Conservation (phyloP, 1,140 invertebrate genomes). For the Caerostris extrusa region DNA sequence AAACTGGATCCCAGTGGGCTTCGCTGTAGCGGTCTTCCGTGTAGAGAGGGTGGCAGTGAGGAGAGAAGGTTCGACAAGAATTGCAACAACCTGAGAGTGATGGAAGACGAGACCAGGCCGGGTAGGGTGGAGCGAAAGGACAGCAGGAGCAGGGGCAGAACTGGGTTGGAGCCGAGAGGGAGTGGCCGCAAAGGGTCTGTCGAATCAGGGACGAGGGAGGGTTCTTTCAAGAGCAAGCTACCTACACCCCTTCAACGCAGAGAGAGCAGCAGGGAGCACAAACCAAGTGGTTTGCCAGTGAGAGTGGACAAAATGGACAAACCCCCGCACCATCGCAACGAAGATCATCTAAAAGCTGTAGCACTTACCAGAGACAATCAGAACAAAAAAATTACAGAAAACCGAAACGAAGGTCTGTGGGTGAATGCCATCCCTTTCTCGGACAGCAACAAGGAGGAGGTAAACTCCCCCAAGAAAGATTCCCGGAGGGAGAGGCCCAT, state of each 20-base stretch:
- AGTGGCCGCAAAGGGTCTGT: neutral
- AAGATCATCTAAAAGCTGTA: neutral
- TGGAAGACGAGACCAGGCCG: too few species aligned
- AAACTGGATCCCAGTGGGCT: neutral
- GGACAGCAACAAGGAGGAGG: neutral
- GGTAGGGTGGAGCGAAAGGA: slow-evolving; percentile 10
- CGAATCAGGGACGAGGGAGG: neutral
- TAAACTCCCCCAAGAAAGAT: neutral
- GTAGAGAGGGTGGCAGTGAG: neutral
- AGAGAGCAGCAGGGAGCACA: neutral
- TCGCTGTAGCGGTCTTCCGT: neutral
- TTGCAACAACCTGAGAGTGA: neutral
- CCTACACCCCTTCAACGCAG: neutral
- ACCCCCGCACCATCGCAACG: neutral
- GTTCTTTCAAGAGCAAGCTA: neutral
- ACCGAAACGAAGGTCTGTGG: slow-evolving; percentile 64
- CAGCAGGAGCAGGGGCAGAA: neutral
- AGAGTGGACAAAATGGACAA: slow-evolving; percentile 24
- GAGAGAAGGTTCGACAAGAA: neutral
- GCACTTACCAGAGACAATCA: neutral
- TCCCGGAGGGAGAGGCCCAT: neutral
- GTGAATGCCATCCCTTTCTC: slow-evolving; percentile 64
- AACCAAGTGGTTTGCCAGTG: neutral
- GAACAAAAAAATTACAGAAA: neutral
- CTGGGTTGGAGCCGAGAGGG: neutral